phyloP scores from a whole-genome alignment of 2,113 vertebrate species.

The Pollimyrus isidori region DNA sequence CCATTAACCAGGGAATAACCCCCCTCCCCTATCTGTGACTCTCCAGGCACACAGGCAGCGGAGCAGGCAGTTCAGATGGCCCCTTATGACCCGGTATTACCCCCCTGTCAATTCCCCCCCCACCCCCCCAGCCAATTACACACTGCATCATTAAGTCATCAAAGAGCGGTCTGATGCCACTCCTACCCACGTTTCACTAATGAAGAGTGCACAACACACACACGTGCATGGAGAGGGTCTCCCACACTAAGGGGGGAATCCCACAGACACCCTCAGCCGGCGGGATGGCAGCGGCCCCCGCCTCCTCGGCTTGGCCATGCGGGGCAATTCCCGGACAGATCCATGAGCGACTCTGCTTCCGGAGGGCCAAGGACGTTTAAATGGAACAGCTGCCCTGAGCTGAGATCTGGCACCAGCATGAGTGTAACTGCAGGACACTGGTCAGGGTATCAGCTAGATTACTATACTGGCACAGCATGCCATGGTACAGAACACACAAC shows the following conservation, averaged over 20 bases:
- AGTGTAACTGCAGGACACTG: background rate
- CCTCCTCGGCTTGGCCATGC: background rate
- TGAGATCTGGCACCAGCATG: background rate
- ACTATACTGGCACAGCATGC: background rate
- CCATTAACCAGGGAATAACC: background rate
- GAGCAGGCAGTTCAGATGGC: background rate
- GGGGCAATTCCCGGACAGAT: background rate
- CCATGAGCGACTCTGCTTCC: background rate
- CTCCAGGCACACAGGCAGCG: background rate
- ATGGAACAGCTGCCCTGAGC: background rate
- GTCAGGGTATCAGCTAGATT: background rate
- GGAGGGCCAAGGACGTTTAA: background rate
- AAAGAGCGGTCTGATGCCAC: constrained; percentile 2
- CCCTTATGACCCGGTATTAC: background rate
- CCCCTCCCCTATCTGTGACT: background rate
- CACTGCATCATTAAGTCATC: constrained; percentile 19
- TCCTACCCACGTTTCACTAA: background rate
- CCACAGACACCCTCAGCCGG: background rate
- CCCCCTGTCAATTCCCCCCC: background rate
- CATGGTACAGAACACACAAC: background rate
- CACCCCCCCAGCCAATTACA: background rate
- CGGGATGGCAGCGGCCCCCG: background rate
- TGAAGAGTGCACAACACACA: background rate
- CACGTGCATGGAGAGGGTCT: background rate
- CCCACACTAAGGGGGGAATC: background rate